Conservation (phyloP, 2,797 vertebrate genomes). For the Sebastes kiyomatsui region DNA sequence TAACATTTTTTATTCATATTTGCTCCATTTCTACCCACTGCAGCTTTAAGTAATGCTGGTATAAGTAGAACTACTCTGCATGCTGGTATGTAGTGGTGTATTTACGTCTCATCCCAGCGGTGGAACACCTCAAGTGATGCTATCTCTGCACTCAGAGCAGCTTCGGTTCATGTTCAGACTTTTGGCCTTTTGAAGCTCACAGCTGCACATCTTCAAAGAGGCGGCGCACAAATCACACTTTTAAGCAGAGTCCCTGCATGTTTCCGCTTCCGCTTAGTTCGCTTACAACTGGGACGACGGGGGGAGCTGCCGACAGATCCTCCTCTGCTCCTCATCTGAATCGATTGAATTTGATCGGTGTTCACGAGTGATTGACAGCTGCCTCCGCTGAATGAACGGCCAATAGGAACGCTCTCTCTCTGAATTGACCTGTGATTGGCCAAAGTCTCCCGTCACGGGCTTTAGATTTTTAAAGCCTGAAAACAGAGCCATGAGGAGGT, state of each 20-base stretch:
- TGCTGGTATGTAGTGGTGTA: conserved; percentile 3
- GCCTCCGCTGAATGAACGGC: no score
- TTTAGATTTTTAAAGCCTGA: no score
- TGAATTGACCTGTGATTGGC: no score
- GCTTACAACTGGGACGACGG: conserved; percentile 30
- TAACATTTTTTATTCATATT: no score
- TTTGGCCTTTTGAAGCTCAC: conserved; percentile 35
- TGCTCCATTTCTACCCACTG: no score
- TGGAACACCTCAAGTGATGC: background rate
- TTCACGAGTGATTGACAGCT: no score
- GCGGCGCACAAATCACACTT: conserved; percentile 27
- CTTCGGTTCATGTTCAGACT: conserved; percentile 27
- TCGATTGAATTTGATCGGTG: no score
- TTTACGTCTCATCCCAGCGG: conserved; percentile 22
- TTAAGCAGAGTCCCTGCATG: conserved; percentile 39
- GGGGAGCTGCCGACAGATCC: conserved; percentile 25
- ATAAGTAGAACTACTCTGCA: background rate
- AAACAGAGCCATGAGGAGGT: no score
- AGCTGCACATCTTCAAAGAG: conserved; percentile 41
- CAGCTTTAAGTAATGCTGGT: background rate
- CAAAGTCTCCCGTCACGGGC: no score
- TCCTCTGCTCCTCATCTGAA: conserved; percentile 38
- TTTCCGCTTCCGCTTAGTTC: conserved; percentile 30
- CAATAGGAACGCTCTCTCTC: no score
- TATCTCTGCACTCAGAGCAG: conserved; percentile 6